Conservation (phyloP, 2,888 invertebrate genomes). For the Abrostola triplasia region DNA sequence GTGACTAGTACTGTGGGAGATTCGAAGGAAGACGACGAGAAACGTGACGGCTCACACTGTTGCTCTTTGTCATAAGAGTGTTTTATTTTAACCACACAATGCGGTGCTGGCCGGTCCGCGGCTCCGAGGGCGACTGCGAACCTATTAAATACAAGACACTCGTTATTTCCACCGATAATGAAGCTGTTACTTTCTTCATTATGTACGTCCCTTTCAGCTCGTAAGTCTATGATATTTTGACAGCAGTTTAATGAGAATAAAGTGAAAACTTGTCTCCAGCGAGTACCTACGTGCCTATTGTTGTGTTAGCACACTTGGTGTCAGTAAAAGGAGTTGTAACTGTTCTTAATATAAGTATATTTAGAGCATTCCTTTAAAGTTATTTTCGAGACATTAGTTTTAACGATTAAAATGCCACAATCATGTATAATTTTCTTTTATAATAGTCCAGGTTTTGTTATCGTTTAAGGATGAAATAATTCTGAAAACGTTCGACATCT, state of each 20-base stretch:
- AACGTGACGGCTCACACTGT: slow-evolving; percentile 70
- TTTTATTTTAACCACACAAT: slow-evolving; percentile 54
- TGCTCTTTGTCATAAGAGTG: slow-evolving; percentile 53
- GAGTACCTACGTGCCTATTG: slow-evolving; percentile 13
- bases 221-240: slow-evolving; percentile 46
- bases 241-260: slow-evolving; percentile 41
- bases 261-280: slow-evolving; percentile 17
- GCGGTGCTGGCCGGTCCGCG: slow-evolving; percentile 20
- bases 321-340: background rate
- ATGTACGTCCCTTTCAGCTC: slow-evolving; percentile 32
- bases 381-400: background rate
- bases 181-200: slow-evolving; percentile 52
- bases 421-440: slow-evolving; percentile 12
- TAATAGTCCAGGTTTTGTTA: slow-evolving; percentile 12
- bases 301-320: background rate
- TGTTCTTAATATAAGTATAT: background rate
- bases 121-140: slow-evolving; percentile 34
- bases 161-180: slow-evolving; percentile 45
- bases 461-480: slow-evolving; percentile 12
- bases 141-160: slow-evolving; percentile 45
- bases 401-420: slow-evolving; percentile 1
- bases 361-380: background rate
- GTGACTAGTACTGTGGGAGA: slow-evolving; percentile 85
- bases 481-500: slow-evolving; percentile 21
- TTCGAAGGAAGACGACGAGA: slow-evolving; percentile 57